phyloP scores from a whole-genome alignment of 2,888 invertebrate species.

The Xylota segnis region DNA sequence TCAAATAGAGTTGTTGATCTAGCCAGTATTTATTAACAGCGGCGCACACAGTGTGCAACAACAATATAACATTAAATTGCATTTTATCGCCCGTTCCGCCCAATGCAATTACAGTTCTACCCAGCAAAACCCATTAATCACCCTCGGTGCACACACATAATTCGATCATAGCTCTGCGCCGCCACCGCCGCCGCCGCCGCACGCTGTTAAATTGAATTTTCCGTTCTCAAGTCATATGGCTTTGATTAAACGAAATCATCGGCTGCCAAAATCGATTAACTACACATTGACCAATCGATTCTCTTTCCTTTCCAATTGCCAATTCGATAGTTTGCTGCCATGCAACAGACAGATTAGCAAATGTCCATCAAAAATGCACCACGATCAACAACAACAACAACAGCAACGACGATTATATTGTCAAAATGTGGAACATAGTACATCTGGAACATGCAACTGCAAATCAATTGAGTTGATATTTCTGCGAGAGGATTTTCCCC shows the following conservation, averaged over 20 bases:
- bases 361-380: conserved; percentile 59
- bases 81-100: conserved; percentile 57
- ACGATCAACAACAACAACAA: conserved; percentile 32
- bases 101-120: conserved; percentile 59
- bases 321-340: conserved; percentile 31
- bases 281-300: conserved; percentile 52
- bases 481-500: conserved; percentile 38
- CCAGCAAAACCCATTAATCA: conserved; percentile 59
- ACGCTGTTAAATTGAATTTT: conserved; percentile 48
- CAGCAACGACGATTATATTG: conserved; percentile 67
- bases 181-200: conserved; percentile 4
- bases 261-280: conserved; percentile 71
- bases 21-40: conserved; percentile 65
- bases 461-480: conserved; percentile 57
- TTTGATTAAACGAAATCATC: conserved; percentile 67
- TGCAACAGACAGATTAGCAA: conserved; percentile 42
- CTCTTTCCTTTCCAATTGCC: conserved; percentile 29
- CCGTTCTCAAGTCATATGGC: conserved; percentile 17
- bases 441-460: conserved; percentile 53
- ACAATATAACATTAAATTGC: conserved; percentile 50
- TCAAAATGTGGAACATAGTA: conserved; percentile 70
- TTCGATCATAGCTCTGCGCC: conserved; percentile 43
- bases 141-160: conserved; percentile 43
- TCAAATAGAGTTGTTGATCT: conserved; percentile 66
- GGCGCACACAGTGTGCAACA: conserved; percentile 8